Base-by-base conservation (phyloP, 2,113 vertebrate genomes). In the Acrocephalus arundinaceus region DNA sequence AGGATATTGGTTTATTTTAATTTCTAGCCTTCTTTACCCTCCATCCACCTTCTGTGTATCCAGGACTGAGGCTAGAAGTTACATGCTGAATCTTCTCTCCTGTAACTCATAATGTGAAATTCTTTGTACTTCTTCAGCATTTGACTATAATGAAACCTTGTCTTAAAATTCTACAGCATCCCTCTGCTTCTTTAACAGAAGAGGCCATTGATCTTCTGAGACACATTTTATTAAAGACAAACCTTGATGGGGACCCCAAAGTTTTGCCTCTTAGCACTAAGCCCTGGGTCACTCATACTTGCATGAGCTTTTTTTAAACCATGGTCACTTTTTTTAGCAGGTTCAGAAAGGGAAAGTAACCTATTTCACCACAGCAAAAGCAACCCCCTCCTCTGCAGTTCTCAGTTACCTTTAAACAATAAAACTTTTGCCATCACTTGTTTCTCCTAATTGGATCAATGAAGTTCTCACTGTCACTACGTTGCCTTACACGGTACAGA, bases 1-100 rank as follows among this genome's bases (percentile, higher is more conserved):
- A 72, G 78, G 51, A 89, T 93, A 97, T 94, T 88, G 73, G 51
- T 41, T 91, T 94, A 85, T 87, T 94, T 96, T 97, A 93, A 96
- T 93, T 95, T 95, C 43, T 59, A 93, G 49, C 19, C 86, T 82
- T 57, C 72, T 78, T 75, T 89, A 39, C 58, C 23, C 65, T 77
- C 63, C 51, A 63, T 49, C 21, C 30, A 65, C 57, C 59, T 88
- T n/a, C 57, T 76, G 21, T 39, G 52, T 49, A 61, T 72, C 49
- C 68, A 87, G 49, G 31, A 92, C 25, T 82, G 57, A 92, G 86
- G n/a, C 61, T 84, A 49, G 31, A 74, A 93, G 58, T 86, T 87
- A n/a, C 9, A 18, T 1, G 1, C 37, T 66, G 17, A 71, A 75
- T 61, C 22, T 77, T 93, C 48, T 30, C 35, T 86, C 35, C 54